These are phyloP conservation scores for Jordanella pulchra DNA, from an alignment of 2,797 vertebrate species.

Conservation along the genomic window DNA sequence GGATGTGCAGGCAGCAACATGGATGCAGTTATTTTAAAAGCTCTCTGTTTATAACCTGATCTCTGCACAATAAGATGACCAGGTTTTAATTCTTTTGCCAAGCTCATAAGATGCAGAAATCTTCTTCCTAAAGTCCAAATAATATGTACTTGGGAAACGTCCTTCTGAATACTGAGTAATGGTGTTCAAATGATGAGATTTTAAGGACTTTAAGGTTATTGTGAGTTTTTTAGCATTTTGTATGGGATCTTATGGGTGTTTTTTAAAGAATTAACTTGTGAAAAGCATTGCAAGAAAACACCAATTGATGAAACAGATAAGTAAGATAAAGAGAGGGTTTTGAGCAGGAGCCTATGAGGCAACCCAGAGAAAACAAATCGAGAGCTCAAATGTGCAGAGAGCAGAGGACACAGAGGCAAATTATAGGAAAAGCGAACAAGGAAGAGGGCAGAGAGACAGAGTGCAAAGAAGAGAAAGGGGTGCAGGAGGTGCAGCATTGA, in stretches of 20 bases:
- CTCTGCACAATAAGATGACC: not conserved
- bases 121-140: not conserved
- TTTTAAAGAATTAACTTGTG: too few species aligned
- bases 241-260: too few species aligned
- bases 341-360: constrained; percentile 31
- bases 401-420: constrained; percentile 60
- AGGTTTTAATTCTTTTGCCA: too few species aligned
- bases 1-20: not conserved
- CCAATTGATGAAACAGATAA: not conserved
- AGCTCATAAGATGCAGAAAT: not conserved
- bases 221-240: too few species aligned
- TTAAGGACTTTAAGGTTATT: too few species aligned
- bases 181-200: too few species aligned
- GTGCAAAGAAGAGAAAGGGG: constrained; percentile 41
- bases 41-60: not conserved
- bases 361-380: constrained; percentile 36
- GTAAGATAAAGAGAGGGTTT: not conserved
- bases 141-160: too few species aligned
- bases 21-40: not conserved
- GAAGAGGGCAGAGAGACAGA: constrained; percentile 32
- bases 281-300: not conserved
- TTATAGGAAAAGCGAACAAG: constrained; percentile 9
- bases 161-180: not conserved
- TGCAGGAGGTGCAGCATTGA: constrained; percentile 58
- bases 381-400: constrained; percentile 34